A percentile compares a stretch with the other conserved stretches of the same genome.
phyloP scores from a whole-genome alignment of 2,797 vertebrate genomes.

The Corythornis leucogaster region DNA sequence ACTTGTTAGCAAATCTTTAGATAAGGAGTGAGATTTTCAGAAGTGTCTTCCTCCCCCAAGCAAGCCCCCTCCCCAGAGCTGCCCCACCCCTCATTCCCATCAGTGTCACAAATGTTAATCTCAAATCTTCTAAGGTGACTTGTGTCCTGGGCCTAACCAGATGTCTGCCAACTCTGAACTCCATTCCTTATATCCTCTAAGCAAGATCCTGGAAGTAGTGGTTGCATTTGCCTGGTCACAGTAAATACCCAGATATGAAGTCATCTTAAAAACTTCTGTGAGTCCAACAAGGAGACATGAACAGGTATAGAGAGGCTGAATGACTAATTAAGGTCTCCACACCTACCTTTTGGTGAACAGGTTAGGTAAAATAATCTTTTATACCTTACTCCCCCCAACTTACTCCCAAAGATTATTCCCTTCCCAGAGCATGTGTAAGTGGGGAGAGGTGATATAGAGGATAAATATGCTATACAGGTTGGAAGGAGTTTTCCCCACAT shows the following conservation, averaged over 20 bases:
- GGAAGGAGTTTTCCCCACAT: background rate
- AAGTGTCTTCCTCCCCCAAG: background rate
- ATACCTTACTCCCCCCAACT: background rate
- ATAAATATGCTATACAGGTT: background rate
- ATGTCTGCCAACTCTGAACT: background rate
- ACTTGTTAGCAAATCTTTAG: background rate
- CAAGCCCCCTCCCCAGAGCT: background rate
- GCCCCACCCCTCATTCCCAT: accelerated
- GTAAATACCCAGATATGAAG: background rate
- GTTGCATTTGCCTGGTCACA: background rate
- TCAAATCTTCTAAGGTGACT: background rate
- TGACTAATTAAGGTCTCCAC: background rate
- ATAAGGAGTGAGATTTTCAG: background rate
- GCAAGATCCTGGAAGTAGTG: background rate
- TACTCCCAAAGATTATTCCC: background rate
- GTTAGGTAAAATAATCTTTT: background rate
- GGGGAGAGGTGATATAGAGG: background rate
- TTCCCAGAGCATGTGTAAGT: accelerated
- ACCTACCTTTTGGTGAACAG: background rate
- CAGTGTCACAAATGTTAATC: background rate
- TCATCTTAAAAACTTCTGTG: background rate
- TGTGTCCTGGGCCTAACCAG: background rate
- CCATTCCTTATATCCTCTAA: background rate
- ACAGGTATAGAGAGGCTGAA: background rate
- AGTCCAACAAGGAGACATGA: accelerated